Conservation (phyloP, 2,797 vertebrate species). For the Salmo trutta region DNA sequence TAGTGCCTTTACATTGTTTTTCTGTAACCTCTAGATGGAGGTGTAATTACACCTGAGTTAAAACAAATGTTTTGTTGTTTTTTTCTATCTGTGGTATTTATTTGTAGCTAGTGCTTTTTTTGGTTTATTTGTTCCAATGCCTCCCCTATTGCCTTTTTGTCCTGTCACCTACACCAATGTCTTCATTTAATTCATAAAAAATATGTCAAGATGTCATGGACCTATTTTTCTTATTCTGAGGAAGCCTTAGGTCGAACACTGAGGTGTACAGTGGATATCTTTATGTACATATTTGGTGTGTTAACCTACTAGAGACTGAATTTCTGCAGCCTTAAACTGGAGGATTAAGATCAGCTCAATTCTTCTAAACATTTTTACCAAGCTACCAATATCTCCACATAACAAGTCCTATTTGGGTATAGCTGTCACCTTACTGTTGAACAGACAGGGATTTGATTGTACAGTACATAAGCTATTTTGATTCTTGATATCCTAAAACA, state of each 20-base stretch:
- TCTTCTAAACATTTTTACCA: slow-evolving; percentile 40
- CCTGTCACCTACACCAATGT: slow-evolving; percentile 31
- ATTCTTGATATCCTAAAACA: slow-evolving; percentile 55
- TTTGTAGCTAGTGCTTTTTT: slow-evolving; percentile 77
- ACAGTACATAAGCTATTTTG: slow-evolving; percentile 82
- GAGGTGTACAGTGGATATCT: slow-evolving; percentile 62
- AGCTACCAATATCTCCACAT: slow-evolving; percentile 45
- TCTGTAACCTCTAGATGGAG: slow-evolving; percentile 75
- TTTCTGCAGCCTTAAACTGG: slow-evolving; percentile 58
- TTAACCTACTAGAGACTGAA: slow-evolving; percentile 60
- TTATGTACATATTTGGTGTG: slow-evolving; percentile 41
- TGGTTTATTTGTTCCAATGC: slow-evolving; percentile 29
- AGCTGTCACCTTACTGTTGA: slow-evolving; percentile 43
- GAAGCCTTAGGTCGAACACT: slow-evolving; percentile 66
- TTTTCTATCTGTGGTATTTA: slow-evolving; percentile 85
- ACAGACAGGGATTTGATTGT: slow-evolving; percentile 74
- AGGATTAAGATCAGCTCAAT: slow-evolving; percentile 68
- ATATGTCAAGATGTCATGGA: slow-evolving; percentile 50
- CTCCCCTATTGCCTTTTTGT: slow-evolving; percentile 31
- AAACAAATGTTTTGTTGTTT: slow-evolving; percentile 77
- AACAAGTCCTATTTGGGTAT: slow-evolving; percentile 28
- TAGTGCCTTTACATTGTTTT: slow-evolving; percentile 57
- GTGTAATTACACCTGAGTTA: slow-evolving; percentile 79
- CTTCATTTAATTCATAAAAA: slow-evolving; percentile 43
- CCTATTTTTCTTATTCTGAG: slow-evolving; percentile 38